Evolutionary conservation across 2,888 invertebrate species (phyloP).

Genomic region (Druceiella hillmani): DNA sequence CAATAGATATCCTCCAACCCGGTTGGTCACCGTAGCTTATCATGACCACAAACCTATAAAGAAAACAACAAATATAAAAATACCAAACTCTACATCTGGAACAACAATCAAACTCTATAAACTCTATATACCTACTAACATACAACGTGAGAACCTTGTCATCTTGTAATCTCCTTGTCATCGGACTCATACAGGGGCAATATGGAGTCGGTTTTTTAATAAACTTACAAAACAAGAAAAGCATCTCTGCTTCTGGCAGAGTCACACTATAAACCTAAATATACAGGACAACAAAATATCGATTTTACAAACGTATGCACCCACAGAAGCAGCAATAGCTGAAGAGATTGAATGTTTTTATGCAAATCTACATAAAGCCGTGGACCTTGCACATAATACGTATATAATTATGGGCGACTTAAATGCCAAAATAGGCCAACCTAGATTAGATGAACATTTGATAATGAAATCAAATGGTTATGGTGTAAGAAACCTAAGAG

Average conservation of each 20-base stretch:
- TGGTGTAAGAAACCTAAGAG: conserved; percentile 23
- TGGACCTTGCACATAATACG: not conserved
- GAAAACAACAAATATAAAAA: conserved; percentile 4
- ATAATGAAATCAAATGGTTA: conserved; percentile 19
- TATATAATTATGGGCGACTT: conserved; percentile 6
- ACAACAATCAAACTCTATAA: conserved; percentile 4
- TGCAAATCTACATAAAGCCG: not conserved
- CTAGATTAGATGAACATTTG: conserved; percentile 19
- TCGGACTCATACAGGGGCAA: conserved; percentile 21
- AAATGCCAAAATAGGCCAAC: conserved; percentile 21
- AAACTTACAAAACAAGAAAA: conserved; percentile 20
- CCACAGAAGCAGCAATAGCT: not conserved
- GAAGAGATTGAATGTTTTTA: not conserved
- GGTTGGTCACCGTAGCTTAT: conserved; percentile 19
- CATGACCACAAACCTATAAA: conserved; percentile 18
- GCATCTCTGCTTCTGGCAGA: conserved; percentile 22
- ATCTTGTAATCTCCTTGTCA: conserved; percentile 11
- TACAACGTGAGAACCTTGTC: conserved; percentile 21
- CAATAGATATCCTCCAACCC: conserved; percentile 16
- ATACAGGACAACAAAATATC: not conserved
- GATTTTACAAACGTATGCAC: not conserved
- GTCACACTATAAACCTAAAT: too few relatives aligned
- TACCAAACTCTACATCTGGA: too few relatives aligned
- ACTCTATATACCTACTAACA: not conserved
- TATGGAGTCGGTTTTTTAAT: conserved; percentile 26